phyloP scores from a whole-genome alignment of 2,888 invertebrate genomes.

The Notodonta ziczac region DNA sequence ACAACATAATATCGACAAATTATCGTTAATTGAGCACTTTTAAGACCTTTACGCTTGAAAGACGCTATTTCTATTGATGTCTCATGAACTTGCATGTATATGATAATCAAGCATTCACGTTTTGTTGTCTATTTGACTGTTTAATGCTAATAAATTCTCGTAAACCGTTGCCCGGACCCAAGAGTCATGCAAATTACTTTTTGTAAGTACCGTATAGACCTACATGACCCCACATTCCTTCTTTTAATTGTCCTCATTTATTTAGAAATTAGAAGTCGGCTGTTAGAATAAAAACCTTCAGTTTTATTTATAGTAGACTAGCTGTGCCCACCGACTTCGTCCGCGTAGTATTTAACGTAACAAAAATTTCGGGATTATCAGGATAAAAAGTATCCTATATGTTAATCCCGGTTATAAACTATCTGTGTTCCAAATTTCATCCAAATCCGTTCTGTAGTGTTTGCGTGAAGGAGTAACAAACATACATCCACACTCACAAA shows the following conservation, averaged over 20 bases:
- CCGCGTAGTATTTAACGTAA: too few species aligned
- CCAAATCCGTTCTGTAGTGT: too few species aligned
- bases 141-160: not conserved
- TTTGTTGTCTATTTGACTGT: not conserved
- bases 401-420: too few species aligned
- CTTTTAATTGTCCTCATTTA: not conserved
- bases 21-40: not conserved
- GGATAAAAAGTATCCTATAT: too few species aligned
- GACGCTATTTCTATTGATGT: not conserved
- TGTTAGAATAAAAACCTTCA: too few species aligned
- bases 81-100: not conserved
- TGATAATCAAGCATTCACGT: constrained; percentile 1
- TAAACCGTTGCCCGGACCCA: not conserved
- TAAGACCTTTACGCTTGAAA: not conserved
- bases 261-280: not conserved
- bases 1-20: not conserved
- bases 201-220: not conserved
- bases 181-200: not conserved
- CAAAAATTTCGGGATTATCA: too few species aligned
- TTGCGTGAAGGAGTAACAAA: too few species aligned
- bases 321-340: too few species aligned
- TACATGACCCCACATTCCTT: not conserved
- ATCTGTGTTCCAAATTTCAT: too few species aligned
- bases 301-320: too few species aligned
- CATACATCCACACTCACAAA: too few species aligned